phyloP scores from a whole-genome alignment of 1,140 invertebrate species.

The Thrips palmi region DNA sequence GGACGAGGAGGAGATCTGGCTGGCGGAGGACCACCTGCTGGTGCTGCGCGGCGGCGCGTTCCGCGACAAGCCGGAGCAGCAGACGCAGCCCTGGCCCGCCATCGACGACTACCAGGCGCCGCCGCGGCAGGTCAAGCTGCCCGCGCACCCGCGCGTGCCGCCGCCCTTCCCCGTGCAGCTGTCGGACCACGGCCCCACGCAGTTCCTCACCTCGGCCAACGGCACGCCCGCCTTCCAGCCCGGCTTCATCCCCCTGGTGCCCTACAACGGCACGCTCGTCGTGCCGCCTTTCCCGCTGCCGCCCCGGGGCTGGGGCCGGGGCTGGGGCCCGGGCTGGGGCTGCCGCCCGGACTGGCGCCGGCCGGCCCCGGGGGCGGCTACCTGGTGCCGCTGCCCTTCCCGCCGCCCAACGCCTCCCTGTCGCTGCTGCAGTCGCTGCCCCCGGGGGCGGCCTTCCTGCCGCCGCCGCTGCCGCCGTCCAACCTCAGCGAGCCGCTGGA shows the following conservation, averaged over 20 bases:
- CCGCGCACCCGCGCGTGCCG: slow-evolving; percentile 51
- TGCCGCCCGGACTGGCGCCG: slow-evolving; percentile 28
- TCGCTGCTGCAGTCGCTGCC: slow-evolving; percentile 29
- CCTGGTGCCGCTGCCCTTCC: slow-evolving; percentile 25
- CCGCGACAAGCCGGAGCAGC: slow-evolving; percentile 22
- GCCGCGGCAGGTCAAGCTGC: slow-evolving; percentile 56
- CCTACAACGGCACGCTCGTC: slow-evolving; percentile 31
- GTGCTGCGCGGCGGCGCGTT: slow-evolving; percentile 57
- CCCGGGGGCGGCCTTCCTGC: slow-evolving; percentile 46
- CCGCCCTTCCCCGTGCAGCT: slow-evolving; percentile 78
- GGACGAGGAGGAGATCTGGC: slow-evolving; percentile 68
- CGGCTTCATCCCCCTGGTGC: slow-evolving; percentile 21
- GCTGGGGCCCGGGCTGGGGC: slow-evolving; percentile 10
- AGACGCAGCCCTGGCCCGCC: slow-evolving; percentile 38
- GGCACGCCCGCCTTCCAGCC: slow-evolving; percentile 18
- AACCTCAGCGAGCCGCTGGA: slow-evolving; percentile 58
- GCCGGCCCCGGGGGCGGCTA: slow-evolving; percentile 36
- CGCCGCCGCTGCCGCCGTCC: slow-evolving; percentile 43
- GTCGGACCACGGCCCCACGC: slow-evolving; percentile 53
- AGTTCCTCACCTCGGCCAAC: slow-evolving; percentile 37
- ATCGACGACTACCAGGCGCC: slow-evolving; percentile 70
- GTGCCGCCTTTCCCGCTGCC: slow-evolving; percentile 26
- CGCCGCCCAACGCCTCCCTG: slow-evolving; percentile 24
- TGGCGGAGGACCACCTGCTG: slow-evolving; percentile 70
- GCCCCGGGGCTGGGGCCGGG: slow-evolving; percentile 6